These are phyloP conservation scores for Cacoxenus indagator DNA, from an alignment of 2,888 invertebrate species.

Conservation along the genomic window DNA sequence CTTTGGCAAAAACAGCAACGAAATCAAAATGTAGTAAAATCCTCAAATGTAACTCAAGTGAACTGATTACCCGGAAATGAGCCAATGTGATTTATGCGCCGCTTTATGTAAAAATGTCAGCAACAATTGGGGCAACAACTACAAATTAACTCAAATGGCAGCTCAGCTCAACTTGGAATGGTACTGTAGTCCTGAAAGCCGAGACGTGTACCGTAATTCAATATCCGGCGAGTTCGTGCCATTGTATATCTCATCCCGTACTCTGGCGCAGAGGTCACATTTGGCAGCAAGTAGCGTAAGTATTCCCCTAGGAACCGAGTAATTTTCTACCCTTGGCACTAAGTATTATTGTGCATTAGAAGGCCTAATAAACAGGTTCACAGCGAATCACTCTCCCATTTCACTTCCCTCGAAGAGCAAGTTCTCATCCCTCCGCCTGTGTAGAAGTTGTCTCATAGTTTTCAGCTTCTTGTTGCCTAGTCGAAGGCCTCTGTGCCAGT, in stretches of 20 bases:
- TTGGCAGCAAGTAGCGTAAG: constrained; percentile 57
- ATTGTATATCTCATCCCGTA: constrained; percentile 23
- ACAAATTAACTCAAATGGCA: constrained; percentile 53
- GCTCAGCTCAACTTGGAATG: constrained; percentile 12
- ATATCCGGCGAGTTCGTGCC: constrained; percentile 38
- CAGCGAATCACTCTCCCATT: constrained; percentile 39
- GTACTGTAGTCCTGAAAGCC: constrained; percentile 51
- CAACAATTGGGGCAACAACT: constrained; percentile 53
- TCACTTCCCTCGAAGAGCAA: background rate
- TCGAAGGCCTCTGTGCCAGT: too few species aligned
- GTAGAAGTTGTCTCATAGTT: constrained; percentile 15
- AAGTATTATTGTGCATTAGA: constrained; percentile 68
- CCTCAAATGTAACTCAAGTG: constrained; percentile 32
- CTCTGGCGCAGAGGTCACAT: constrained; percentile 64
- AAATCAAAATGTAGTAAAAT: constrained; percentile 34
- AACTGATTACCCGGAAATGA: constrained; percentile 61
- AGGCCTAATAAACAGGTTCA: constrained; percentile 69
- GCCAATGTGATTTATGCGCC: constrained; percentile 64
- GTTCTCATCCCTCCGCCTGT: background rate
- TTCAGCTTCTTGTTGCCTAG: constrained; percentile 40
- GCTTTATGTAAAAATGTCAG: constrained; percentile 63
- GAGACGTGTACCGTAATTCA: constrained; percentile 66
- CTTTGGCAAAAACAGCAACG: too few species aligned
- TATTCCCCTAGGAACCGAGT: constrained; percentile 64
- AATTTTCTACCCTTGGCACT: constrained; percentile 64